These are phyloP conservation scores for Pycnonotus jocosus DNA, from an alignment of 2,113 vertebrate species.

Conservation along the genomic window DNA sequence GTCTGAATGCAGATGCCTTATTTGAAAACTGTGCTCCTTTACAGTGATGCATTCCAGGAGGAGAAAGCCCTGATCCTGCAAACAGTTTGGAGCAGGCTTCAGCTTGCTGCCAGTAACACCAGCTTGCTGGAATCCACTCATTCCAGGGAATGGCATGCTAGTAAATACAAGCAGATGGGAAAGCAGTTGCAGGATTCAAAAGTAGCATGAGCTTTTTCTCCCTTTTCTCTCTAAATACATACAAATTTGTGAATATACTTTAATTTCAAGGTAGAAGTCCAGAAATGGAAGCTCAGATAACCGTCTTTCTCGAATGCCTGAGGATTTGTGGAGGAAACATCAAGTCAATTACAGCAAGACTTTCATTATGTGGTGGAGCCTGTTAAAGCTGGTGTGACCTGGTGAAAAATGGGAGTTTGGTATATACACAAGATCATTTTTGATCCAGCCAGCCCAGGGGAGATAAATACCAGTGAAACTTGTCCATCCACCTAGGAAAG, in stretches of 20 bases:
- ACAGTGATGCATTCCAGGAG: constrained; percentile 21
- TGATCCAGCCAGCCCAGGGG: background rate
- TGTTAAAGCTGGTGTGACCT: background rate
- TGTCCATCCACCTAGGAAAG: background rate
- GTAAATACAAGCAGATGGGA: background rate
- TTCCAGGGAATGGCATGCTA: background rate
- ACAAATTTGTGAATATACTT: background rate
- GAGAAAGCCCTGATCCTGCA: background rate
- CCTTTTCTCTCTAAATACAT: background rate
- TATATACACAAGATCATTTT: background rate
- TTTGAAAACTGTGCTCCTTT: constrained; percentile 24
- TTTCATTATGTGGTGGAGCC: background rate
- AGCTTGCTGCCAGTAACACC: constrained; percentile 14
- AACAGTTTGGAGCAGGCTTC: background rate
- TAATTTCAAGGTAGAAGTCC: background rate
- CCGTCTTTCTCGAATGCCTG: background rate
- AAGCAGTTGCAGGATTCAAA: background rate
- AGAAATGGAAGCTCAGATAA: background rate
- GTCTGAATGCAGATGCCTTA: constrained; percentile 2
- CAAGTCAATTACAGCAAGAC: background rate
- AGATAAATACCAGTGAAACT: background rate
- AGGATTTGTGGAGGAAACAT: background rate
- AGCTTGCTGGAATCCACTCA: background rate
- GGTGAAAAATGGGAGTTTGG: background rate
- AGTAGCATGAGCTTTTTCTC: background rate